Evolutionary conservation across 2,888 invertebrate species (phyloP).

Genomic region (Melipona bicolor): DNA sequence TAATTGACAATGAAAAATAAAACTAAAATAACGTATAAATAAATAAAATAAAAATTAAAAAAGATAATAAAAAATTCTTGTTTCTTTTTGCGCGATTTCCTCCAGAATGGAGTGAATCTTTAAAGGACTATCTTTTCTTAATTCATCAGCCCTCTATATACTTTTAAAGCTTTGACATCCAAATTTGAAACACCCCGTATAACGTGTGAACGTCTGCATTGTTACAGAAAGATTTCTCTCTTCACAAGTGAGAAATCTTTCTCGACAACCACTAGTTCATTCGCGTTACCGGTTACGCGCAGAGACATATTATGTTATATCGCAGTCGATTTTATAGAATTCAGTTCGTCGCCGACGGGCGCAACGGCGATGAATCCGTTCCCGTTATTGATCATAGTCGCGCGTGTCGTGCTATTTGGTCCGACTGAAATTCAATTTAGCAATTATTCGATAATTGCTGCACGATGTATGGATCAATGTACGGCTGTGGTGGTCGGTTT

Average conservation of each 20-base stretch:
- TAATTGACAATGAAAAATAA: too few relatives aligned
- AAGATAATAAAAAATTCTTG: too few relatives aligned
- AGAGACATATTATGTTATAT: not conserved
- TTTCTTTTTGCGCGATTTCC: too few relatives aligned
- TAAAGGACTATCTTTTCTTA: too few relatives aligned
- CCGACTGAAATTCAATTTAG: conserved; percentile 44
- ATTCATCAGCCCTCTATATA: too few relatives aligned
- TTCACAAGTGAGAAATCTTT: not conserved
- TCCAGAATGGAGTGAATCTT: too few relatives aligned
- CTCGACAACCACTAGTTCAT: not conserved
- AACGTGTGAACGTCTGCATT: too few relatives aligned
- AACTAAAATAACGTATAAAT: too few relatives aligned
- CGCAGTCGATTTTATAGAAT: not conserved
- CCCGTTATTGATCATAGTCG: conserved; percentile 20
- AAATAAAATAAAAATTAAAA: too few relatives aligned
- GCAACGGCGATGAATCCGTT: not conserved
- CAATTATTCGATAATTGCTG: conserved; percentile 35
- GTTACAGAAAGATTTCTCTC: too few relatives aligned
- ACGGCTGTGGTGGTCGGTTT: not conserved
- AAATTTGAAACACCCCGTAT: too few relatives aligned
- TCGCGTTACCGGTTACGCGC: not conserved
- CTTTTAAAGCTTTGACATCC: too few relatives aligned
- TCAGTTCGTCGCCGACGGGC: not conserved
- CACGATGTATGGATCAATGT: not conserved
- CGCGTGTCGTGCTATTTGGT: conserved; percentile 3